Base-by-base conservation (phyloP, 2,888 invertebrate species). In the Sthenelais limicola region DNA sequence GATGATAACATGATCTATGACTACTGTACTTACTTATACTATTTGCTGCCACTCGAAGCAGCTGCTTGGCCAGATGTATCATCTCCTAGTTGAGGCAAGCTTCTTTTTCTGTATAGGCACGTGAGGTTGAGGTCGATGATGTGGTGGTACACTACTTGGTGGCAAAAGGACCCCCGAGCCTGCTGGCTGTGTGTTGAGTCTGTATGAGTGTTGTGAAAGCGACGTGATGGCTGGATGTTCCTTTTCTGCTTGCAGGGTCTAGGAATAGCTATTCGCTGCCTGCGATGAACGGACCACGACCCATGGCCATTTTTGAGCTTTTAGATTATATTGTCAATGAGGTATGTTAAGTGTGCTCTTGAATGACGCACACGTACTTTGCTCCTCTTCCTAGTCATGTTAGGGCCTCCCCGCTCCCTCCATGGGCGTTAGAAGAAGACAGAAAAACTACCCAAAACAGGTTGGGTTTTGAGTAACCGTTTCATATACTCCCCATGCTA, bases 241-340 rank as follows among this genome's bases (percentile, higher is more conserved):
- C 38, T 43, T 71, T 71, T 71, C 43, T 71, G 71, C 71, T 71
- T 71, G 71, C 71, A 71, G 71, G 71, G 56, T 56, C 38, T 56
- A 71, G 71, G 33, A 54, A 47, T 71, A 71, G 71, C 62, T 47
- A 35, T 62, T 32, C 58, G 47, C 71, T 48, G 71, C 71, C 43
- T 38, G 58, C 38, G 38, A 47, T 81, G 66, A 84, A 87, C 76
- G 88, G 86, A 74, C 88, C 88, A 51, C 80, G 88, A 84, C 94
- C 96, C 30, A 97, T 99, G 97, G 98, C 99, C 49, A 99, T 99
- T 87, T 99, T 99, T 90, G 99, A 99, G 89, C 90, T 99, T 75
- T 90, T 99, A 62, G 98, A 99, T 90, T 98, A 98, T 88, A 99
- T 99, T 85, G 98, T 99, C 9, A 98, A 98, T 89, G 97, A 98